Base-by-base conservation (phyloP, 2,888 invertebrate genomes). In the Nezara viridula region DNA sequence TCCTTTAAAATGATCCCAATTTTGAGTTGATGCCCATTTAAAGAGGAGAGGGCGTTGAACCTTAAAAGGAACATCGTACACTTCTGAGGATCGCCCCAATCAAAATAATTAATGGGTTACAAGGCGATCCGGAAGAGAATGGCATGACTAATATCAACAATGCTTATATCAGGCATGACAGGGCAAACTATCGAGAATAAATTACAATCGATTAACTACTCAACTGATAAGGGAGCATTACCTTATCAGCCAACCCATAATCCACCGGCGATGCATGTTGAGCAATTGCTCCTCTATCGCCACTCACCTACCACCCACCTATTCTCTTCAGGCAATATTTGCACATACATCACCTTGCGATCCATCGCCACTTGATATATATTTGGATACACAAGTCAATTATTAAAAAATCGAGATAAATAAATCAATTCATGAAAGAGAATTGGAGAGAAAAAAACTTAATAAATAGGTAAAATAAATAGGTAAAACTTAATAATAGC, bases 191-290 rank as follows among this genome's bases (percentile, higher is more conserved):
- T 73, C 66, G 66, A 73, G 32, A 73, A 73, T 4, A 3, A 37
- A 73, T 73, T 37, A 73, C 66, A 73, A 73, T 73, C 66, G 66
- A 73, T 73, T 73, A 73, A 19, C 32, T 73, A 37, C 37, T 73
- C 66, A 7, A 73, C 66, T 9, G 66, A 73, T 73, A 73, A 37
- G 66, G 66, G 32, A 73, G 37, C 66, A 73, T 73, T 73, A 73
- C 66, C 66, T 73, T 73, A 73, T 73, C 66, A 73, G 32, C 66
- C 66, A 32, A 3, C 1, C 32, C 21, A 37, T 60, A 14, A 60
- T 60, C 27, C 60, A 27, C 14, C 16, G 16, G 10, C 27, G 60
- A 27, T 60, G 60, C 32, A 73, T 37, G 37, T 19, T 32, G 66
- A 37, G 19, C 32, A 73, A 73, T 73, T 37, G 37, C 32, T 32